Conservation (phyloP, 1,140 invertebrate genomes). For the Cheumatopsyche charites region DNA sequence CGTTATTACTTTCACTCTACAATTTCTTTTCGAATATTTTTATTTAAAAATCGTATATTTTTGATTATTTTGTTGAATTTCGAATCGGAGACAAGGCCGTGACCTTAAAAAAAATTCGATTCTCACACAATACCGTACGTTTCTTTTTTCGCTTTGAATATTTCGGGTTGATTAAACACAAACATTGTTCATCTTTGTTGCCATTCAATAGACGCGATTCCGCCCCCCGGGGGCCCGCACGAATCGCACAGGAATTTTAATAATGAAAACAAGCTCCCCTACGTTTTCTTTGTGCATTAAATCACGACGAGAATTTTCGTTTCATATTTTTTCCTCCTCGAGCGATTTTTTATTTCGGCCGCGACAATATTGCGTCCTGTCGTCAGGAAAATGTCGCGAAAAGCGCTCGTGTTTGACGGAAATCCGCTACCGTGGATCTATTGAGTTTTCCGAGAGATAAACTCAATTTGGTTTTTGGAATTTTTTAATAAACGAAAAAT, state of each 20-base stretch:
- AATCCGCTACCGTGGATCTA: not conserved
- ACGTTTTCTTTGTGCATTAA: constrained; percentile 26
- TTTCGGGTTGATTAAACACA: constrained; percentile 26
- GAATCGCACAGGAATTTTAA: constrained; percentile 28
- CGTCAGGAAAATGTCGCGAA: not conserved
- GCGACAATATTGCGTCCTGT: constrained; percentile 21
- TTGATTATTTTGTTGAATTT: too few species aligned
- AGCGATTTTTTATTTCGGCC: not conserved
- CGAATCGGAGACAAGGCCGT: too few species aligned
- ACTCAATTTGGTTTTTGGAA: not conserved
- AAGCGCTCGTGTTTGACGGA: constrained; percentile 1
- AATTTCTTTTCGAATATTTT: too few species aligned
- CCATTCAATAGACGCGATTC: constrained; percentile 17
- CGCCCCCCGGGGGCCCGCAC: not conserved
- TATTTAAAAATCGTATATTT: too few species aligned
- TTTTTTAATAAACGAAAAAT: not conserved
- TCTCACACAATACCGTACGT: too few species aligned
- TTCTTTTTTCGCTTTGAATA: constrained; percentile 2
- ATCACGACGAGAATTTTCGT: constrained; percentile 24
- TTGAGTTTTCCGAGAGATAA: not conserved
- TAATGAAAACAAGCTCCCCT: constrained; percentile 33
- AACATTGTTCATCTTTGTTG: constrained; percentile 32
- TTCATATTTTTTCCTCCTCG: not conserved
- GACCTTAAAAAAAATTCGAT: too few species aligned
- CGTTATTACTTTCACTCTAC: too few species aligned